Evolutionary conservation across 2,113 vertebrate genomes (phyloP).

Genomic region (Scomber japonicus): DNA sequence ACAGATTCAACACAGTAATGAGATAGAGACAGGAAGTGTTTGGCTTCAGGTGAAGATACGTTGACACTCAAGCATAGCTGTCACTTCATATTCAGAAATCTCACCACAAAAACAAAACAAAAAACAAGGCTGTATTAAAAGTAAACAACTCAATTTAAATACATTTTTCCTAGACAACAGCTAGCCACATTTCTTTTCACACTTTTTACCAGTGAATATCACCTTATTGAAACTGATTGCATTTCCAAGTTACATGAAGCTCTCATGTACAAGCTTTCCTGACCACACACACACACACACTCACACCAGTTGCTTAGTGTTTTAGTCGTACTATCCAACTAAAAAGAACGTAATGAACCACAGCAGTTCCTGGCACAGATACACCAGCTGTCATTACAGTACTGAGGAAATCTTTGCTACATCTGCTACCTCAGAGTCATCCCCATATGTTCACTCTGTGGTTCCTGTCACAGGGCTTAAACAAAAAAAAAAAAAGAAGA

Average conservation of each 20-base stretch:
- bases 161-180: not conserved
- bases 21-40: not conserved
- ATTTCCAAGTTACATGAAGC: too few species aligned
- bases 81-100: not conserved
- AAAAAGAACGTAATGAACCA: not conserved
- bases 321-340: not conserved
- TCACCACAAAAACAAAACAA: not conserved
- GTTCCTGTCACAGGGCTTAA: too few species aligned
- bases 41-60: not conserved
- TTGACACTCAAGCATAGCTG: not conserved
- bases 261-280: not conserved
- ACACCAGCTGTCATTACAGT: not conserved
- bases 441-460: not conserved
- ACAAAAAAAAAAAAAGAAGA: not conserved
- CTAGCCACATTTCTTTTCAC: too few species aligned
- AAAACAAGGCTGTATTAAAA: not conserved
- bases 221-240: not conserved
- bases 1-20: not conserved
- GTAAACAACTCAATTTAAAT: not conserved
- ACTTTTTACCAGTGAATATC: not conserved
- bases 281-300: not conserved
- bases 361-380: not conserved
- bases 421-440: not conserved
- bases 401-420: not conserved
- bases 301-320: not conserved